Base-by-base conservation (phyloP, 1,140 invertebrate genomes). In the Cotesia vestalis region DNA sequence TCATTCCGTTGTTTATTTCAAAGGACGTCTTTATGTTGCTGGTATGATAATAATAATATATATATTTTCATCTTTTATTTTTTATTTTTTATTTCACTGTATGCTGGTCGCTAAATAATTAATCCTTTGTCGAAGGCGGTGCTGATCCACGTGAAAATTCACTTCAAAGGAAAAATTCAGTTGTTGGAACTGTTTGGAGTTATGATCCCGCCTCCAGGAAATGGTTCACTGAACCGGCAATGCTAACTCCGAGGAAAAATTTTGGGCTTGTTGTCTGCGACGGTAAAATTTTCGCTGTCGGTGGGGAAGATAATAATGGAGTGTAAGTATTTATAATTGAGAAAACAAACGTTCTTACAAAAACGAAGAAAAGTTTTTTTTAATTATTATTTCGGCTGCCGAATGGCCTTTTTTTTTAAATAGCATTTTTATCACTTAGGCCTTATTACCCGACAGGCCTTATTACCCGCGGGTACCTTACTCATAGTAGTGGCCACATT, bases 181-280 rank as follows among this genome's bases (percentile, higher is more conserved):
- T 89, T 3, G 88, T 90, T 0, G 86, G 88, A 4, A 90, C 88
- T 1, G 88, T 90, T 8, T 91, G 90, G 90, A 91, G 90, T 77
- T 91, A 88, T 74, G 89, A 91, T 75, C 90, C 90, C 5, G 84
- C 87, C 1, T 87, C 83, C 3, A 78, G 87, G 40, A 85, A 80
- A n/a, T 91, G 90, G 90, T 89, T 84, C 78, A 88, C 84, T 66
- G 90, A 91, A 77, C 80, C 86, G 14, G 85, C 83, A 11, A 85
- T 91, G 71, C 81, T 84, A 6, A 85, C 84, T 36, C 80, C 88
- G 3, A 84, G 90, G 73, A 90, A 89, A 80, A 90, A 90, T 78
- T 91, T 91, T 73, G 89, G 88, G 5, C 78, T 91, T 2, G 86
- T 90, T 11, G 88, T 88, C 0, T 86, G 86, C 76, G 83, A 86